Evolutionary conservation across 2,113 vertebrate species (phyloP), one percentile per base, ranked within the genome.

Genomic region (Toxotes jaculatrix): DNA sequence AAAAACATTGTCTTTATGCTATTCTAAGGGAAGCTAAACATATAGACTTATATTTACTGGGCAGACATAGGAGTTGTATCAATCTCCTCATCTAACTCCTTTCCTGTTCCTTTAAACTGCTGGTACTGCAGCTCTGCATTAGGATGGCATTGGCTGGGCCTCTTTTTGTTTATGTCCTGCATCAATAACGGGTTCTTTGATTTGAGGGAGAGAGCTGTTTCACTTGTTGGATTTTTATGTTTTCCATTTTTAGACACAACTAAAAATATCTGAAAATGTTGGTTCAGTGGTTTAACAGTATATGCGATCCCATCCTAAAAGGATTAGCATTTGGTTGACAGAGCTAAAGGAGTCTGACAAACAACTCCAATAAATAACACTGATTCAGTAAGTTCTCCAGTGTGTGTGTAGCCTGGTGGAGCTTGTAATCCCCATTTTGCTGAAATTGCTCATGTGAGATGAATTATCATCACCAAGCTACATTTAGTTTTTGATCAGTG

Each of bases 391-490:
- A 43, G 23, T 43, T 40, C 14, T 36, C 13, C 7, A 45, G 74
- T 59, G 63, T 36, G 63, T 36, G 21, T 40, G 76, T 21, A 14
- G 56, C 47, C 14, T 61, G 27, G 49, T 69, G 21, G 43, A 69
- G 65, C 42, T 51, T 10, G 42, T 74, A 61, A 61, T 77, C 45
- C 19, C 19, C n/a, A 4, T 53, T 70, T 67, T 66, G 49, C n/a
- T 31, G 27, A 55, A 68, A 68, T 40, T 69, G 34, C 49, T 38
- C 57, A 68, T 31, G 36, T 75, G 14, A 75, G 49, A 80, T 59
- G 0, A 0, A 45, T 62, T 61, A 21, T 57, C 57, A 64, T 76
- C 38, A 23, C 53, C 3, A 21, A 27, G 21, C 6, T 49, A 9
- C 4, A 32, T 59, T 40, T 70, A 36, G 32, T 31, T 56, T 72